Evolutionary conservation across 2,888 invertebrate genomes (phyloP).

Genomic region (Aquatica leii): DNA sequence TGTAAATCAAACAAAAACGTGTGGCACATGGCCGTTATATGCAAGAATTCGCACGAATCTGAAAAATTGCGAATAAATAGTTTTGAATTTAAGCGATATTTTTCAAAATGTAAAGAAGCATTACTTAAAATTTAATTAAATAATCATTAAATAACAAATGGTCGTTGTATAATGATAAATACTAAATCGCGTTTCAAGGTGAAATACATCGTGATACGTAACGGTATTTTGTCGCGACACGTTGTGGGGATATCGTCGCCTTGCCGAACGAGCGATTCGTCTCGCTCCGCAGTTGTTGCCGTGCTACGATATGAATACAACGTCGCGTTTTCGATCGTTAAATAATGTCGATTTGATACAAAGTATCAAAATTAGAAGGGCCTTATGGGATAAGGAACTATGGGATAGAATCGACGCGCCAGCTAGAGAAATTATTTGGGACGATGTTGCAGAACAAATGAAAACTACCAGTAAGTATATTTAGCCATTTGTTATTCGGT

Average conservation of each 20-base stretch:
- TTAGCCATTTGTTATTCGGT: slow-evolving; percentile 10
- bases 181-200: no score
- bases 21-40: no score
- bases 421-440: slow-evolving; percentile 50
- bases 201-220: no score
- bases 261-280: slow-evolving; percentile 20
- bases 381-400: slow-evolving; percentile 43
- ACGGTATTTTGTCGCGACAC: no score
- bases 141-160: no score
- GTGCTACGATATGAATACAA: slow-evolving; percentile 45
- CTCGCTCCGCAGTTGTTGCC: slow-evolving; percentile 38
- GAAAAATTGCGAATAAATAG: no score
- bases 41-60: no score
- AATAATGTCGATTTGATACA: slow-evolving; percentile 46
- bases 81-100: no score
- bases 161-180: no score
- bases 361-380: slow-evolving; percentile 39
- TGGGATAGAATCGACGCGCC: slow-evolving; percentile 42
- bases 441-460: slow-evolving; percentile 47
- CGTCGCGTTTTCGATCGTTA: slow-evolving; percentile 28
- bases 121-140: no score
- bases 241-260: slow-evolving; percentile 28
- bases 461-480: slow-evolving; percentile 43
- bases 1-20: no score
- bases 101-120: no score